Percentiles rank a stretch among this genome's conserved stretches.
Evolutionary conservation across 35 echinoderm and acorn worm species (phyloP).

Genomic region (Amphiura filiformis): DNA sequence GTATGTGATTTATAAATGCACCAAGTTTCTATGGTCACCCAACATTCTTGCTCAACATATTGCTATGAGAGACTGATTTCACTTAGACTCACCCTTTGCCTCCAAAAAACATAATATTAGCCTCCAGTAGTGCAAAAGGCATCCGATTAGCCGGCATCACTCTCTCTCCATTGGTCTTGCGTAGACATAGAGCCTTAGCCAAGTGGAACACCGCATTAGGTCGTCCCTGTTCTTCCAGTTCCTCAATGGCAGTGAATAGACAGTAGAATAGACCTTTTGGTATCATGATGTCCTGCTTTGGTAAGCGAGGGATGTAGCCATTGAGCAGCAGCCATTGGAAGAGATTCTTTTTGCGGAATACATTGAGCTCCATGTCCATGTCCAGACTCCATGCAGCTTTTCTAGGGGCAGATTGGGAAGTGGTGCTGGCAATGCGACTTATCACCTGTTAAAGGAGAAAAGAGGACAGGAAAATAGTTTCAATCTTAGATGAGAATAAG

Average conservation of each 20-base stretch:
- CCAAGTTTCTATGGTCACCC: too few species aligned
- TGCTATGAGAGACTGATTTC: too few species aligned
- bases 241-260: background rate
- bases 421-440: background rate
- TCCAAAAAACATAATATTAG: background rate
- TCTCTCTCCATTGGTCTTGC: background rate
- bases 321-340: background rate
- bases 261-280: background rate
- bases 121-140: background rate
- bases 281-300: background rate
- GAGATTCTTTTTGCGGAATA: background rate
- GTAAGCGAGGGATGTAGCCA: background rate
- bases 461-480: too few species aligned
- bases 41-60: too few species aligned
- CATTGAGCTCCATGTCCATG: background rate
- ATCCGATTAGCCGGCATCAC: background rate
- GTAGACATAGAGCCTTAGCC: background rate
- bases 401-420: background rate
- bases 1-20: too few species aligned
- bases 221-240: background rate
- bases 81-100: background rate
- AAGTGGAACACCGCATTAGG: background rate
- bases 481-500: too few species aligned
- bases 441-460: background rate
- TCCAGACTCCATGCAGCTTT: background rate